Percentiles rank a stretch among this genome's conserved stretches.
Conservation (phyloP, 1,140 invertebrate genomes). For the Drosophila virilis region DNA sequence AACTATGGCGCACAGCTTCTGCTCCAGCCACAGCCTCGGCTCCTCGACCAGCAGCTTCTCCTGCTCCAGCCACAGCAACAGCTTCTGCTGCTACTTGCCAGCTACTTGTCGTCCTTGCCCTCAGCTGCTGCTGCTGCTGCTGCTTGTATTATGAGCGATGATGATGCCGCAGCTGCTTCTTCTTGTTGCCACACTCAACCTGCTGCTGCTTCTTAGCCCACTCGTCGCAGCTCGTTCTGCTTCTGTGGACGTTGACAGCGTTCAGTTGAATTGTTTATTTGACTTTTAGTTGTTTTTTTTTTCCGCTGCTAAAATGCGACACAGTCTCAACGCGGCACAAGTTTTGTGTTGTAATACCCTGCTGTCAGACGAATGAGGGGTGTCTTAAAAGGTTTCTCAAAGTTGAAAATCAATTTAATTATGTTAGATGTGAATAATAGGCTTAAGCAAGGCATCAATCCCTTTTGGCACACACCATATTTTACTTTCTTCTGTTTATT, state of each 20-base stretch:
- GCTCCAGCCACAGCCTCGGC: neutral
- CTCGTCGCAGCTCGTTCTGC: neutral
- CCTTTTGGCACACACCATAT: too few species aligned
- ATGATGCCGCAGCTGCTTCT: slow-evolving; percentile 52
- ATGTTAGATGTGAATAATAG: too few species aligned
- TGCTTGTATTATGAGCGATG: slow-evolving; percentile 74
- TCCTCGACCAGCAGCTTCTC: slow-evolving; percentile 1
- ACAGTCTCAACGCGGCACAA: slow-evolving; percentile 27
- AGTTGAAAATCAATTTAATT: too few species aligned
- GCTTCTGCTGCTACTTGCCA: slow-evolving; percentile 25
- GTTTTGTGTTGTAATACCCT: slow-evolving; percentile 64
- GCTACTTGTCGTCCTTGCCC: slow-evolving; percentile 32
- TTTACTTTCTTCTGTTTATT: too few species aligned
- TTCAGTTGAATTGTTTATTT: slow-evolving; percentile 82
- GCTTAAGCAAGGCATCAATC: too few species aligned
- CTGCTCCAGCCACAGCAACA: neutral
- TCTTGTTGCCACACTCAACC: neutral
- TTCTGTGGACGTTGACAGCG: slow-evolving; percentile 64
- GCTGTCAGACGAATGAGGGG: slow-evolving; percentile 20
- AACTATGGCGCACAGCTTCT: slow-evolving; percentile 57
- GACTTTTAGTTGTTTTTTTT: slow-evolving; percentile 79
- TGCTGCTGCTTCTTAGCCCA: neutral
- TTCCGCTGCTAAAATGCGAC: slow-evolving; percentile 71
- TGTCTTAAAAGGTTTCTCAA: neutral
- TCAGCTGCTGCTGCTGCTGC: neutral